phyloP scores from a whole-genome alignment of 2,113 vertebrate genomes.

The Felis catus region F.catus_Fca126_mat1.0 CM031414.1:80005501-80006000 shows the following conservation, averaged over 20 bases:
- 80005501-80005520: background rate
- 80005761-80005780: background rate
- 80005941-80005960: background rate
- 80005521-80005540: background rate
- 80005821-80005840: background rate
- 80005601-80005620: background rate
- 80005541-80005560: background rate
- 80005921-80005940: background rate
- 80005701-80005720: background rate
- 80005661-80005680: background rate
- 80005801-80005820: background rate
- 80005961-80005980: background rate
- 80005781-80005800: background rate
- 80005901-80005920: background rate
- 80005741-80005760: background rate
- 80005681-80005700: background rate
- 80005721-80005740: background rate
- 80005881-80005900: background rate
- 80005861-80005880: background rate
- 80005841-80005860: background rate
- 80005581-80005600: background rate
- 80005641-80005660: background rate
- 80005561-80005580: background rate
- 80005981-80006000: background rate
- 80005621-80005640: background rate